Conservation (phyloP, 2,888 invertebrate genomes). For the Anthophora plumipes region DNA sequence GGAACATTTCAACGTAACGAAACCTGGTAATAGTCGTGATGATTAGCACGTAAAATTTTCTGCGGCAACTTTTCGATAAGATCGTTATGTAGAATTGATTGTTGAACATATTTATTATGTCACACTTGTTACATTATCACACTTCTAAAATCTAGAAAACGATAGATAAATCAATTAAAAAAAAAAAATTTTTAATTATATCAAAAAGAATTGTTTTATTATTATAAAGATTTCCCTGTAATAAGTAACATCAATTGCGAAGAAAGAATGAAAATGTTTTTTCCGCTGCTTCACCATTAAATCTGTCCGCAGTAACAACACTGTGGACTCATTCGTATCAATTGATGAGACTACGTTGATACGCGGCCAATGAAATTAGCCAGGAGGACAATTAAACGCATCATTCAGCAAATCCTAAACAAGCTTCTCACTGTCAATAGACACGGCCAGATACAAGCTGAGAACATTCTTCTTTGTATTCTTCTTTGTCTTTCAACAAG, state of each 20-base stretch:
- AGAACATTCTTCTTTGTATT: slow-evolving; percentile 18
- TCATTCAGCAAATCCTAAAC: slow-evolving; percentile 38
- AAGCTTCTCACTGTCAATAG: slow-evolving; percentile 5
- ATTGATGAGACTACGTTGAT: slow-evolving; percentile 41
- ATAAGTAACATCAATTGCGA: not conserved
- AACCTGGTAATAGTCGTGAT: slow-evolving; percentile 3
- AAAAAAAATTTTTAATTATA: not conserved
- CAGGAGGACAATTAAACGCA: slow-evolving; percentile 40
- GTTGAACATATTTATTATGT: not conserved
- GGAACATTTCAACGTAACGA: not conserved
- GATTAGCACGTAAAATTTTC: slow-evolving; percentile 18
- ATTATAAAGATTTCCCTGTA: not conserved
- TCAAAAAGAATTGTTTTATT: not conserved
- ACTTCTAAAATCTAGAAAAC: not conserved
- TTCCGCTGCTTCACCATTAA: slow-evolving; percentile 3
- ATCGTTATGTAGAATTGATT: not conserved
- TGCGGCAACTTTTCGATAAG: not conserved
- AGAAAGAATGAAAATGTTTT: not conserved
- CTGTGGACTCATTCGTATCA: slow-evolving; percentile 20
- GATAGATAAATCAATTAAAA: not conserved
- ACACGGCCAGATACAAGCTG: not conserved
- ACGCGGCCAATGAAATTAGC: slow-evolving; percentile 51
- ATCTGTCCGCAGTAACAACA: slow-evolving; percentile 7
- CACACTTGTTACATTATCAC: not conserved
- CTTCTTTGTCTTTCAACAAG: not conserved